Evolutionary conservation across 1,140 invertebrate species (phyloP).

Genomic region (Trinorchestia longiramus): DNA sequence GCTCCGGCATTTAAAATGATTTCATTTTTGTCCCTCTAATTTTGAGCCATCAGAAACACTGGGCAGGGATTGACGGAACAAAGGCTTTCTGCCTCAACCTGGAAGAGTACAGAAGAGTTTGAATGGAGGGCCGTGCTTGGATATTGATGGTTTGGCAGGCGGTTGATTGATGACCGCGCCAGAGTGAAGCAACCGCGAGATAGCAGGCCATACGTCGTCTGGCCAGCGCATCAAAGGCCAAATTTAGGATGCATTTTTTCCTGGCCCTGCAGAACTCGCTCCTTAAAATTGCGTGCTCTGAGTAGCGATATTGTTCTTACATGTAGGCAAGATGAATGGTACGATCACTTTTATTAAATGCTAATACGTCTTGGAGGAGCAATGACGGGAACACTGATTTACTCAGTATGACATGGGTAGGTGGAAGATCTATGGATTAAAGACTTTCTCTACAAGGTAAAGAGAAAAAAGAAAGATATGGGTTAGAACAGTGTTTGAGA

Average conservation of each 20-base stretch:
- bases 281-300: background rate
- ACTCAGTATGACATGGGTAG: background rate
- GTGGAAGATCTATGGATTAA: background rate
- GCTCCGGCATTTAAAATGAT: background rate
- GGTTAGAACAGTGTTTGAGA: too few species aligned
- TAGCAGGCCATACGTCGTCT: background rate
- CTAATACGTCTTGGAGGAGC: background rate
- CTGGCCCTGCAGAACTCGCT: background rate
- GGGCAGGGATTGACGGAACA: background rate
- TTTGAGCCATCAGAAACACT: background rate
- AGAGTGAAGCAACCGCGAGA: background rate
- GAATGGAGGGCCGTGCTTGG: background rate
- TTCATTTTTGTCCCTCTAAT: background rate
- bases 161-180: slow-evolving; percentile 17
- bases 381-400: background rate
- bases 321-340: background rate
- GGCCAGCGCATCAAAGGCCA: background rate
- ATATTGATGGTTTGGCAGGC: background rate
- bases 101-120: background rate
- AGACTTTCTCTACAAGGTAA: background rate
- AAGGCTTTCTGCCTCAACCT: background rate
- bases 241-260: slow-evolving; percentile 2
- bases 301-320: background rate
- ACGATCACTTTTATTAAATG: background rate
- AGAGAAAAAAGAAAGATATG: too few species aligned